Percentiles rank a stretch among this genome's conserved stretches.
These are phyloP conservation scores for Lycia hirtaria DNA, from an alignment of 2,888 invertebrate genomes.

Conservation along the genomic window DNA sequence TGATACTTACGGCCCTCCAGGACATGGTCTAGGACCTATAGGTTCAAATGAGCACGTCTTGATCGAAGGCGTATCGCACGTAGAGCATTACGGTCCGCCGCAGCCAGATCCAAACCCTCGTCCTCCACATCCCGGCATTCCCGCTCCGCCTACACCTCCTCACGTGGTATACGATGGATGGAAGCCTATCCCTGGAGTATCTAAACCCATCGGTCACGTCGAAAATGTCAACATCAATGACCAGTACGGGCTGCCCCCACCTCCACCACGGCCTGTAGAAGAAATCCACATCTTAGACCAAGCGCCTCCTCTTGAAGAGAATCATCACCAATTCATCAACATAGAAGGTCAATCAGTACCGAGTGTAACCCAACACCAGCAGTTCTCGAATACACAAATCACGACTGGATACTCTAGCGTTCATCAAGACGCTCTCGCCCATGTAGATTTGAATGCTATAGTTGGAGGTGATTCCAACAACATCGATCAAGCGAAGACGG, in stretches of 20 bases:
- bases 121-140: constrained; percentile 88
- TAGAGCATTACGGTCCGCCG: constrained; percentile 85
- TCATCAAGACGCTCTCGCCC: constrained; percentile 76
- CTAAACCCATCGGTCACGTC: constrained; percentile 69
- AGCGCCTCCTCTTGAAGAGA: constrained; percentile 48
- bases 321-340: constrained; percentile 36
- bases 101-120: constrained; percentile 85
- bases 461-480: constrained; percentile 78
- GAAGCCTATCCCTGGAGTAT: constrained; percentile 92
- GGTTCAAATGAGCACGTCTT: constrained; percentile 73
- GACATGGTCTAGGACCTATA: constrained; percentile 66
- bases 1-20: constrained; percentile 81
- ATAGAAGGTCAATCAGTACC: constrained; percentile 33
- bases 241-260: constrained; percentile 70
- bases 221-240: constrained; percentile 53
- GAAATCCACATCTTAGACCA: constrained; percentile 64
- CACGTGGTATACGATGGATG: constrained; percentile 93
- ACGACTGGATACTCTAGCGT: constrained; percentile 73
- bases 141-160: constrained; percentile 91
- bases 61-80: constrained; percentile 63
- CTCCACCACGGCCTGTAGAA: constrained; percentile 63
- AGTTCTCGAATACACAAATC: constrained; percentile 65
- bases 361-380: constrained; percentile 47
- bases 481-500: constrained; percentile 79
- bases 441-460: constrained; percentile 73